A percentile compares a stretch with the other conserved stretches of the same genome.
These are phyloP conservation scores for Catonia carolina DNA, from an alignment of 2,888 invertebrate genomes.

Conservation along the genomic window DNA sequence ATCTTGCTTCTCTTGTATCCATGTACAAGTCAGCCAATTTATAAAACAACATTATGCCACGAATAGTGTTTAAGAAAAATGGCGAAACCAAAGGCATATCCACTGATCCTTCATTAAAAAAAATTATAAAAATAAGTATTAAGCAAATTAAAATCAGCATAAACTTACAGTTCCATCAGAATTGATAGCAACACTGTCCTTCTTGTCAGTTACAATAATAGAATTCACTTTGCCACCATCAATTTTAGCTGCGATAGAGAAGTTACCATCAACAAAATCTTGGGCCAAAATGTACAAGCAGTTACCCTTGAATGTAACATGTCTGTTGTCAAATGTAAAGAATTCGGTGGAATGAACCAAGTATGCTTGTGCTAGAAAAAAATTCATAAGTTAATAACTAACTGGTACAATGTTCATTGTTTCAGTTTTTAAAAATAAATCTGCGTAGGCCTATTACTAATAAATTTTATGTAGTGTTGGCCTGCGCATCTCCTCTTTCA, in stretches of 20 bases:
- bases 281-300: slow-evolving; percentile 80
- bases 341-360: slow-evolving; percentile 75
- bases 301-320: slow-evolving; percentile 64
- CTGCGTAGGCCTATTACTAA: too few species aligned
- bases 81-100: too few species aligned
- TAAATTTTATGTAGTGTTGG: too few species aligned
- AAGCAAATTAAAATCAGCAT: background rate
- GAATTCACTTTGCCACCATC: slow-evolving; percentile 60
- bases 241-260: slow-evolving; percentile 69
- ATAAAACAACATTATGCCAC: too few species aligned
- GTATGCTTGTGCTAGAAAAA: slow-evolving; percentile 55
- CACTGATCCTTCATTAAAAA: too few species aligned
- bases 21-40: too few species aligned
- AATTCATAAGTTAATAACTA: slow-evolving; percentile 17
- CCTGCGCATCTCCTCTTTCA: too few species aligned
- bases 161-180: slow-evolving; percentile 48
- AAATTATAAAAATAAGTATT: background rate
- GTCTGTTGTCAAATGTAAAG: slow-evolving; percentile 81
- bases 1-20: too few species aligned
- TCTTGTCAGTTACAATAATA: slow-evolving; percentile 62
- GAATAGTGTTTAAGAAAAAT: too few species aligned
- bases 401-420: too few species aligned
- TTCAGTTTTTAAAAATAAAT: too few species aligned
- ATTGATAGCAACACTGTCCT: slow-evolving; percentile 56
- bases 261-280: slow-evolving; percentile 80